phyloP scores from a whole-genome alignment of 2,113 vertebrate genomes.

The Myodes glareolus region DNA sequence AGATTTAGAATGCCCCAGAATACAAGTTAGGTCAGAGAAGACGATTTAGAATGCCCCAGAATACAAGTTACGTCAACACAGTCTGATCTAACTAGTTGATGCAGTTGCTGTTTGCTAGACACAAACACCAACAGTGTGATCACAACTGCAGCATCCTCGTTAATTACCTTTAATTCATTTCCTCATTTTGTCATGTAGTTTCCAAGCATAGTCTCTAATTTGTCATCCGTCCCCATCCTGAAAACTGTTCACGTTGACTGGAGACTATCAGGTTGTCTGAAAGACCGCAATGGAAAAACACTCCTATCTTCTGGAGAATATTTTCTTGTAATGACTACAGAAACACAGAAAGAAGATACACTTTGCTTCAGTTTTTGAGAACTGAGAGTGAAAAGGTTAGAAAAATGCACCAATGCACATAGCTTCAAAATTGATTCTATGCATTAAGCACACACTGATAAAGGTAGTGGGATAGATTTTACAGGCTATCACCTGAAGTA shows the following conservation, averaged over 20 bases:
- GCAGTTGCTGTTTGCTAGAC: background rate
- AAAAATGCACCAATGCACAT: background rate
- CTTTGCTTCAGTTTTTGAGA: conserved; percentile 39
- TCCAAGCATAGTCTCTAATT: conserved; percentile 16
- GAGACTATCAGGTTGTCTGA: background rate
- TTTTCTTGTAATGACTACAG: background rate
- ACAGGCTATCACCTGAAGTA: background rate
- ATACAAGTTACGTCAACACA: background rate
- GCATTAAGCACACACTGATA: background rate
- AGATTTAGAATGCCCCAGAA: background rate
- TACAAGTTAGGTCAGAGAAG: background rate
- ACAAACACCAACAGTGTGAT: background rate
- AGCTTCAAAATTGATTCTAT: background rate
- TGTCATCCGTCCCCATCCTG: conserved; percentile 11
- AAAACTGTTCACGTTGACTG: background rate
- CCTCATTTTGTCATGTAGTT: conserved; percentile 3
- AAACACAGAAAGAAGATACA: background rate
- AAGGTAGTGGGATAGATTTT: background rate
- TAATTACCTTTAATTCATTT: conserved; percentile 43
- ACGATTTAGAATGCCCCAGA: background rate
- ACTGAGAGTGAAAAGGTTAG: conserved; percentile 33
- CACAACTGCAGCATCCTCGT: background rate
- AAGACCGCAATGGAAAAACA: conserved; percentile 21
- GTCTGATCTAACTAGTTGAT: background rate
- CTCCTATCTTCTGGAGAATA: background rate